Conservation (phyloP, 2,797 vertebrate species). For the Xerus rutilus region DNA sequence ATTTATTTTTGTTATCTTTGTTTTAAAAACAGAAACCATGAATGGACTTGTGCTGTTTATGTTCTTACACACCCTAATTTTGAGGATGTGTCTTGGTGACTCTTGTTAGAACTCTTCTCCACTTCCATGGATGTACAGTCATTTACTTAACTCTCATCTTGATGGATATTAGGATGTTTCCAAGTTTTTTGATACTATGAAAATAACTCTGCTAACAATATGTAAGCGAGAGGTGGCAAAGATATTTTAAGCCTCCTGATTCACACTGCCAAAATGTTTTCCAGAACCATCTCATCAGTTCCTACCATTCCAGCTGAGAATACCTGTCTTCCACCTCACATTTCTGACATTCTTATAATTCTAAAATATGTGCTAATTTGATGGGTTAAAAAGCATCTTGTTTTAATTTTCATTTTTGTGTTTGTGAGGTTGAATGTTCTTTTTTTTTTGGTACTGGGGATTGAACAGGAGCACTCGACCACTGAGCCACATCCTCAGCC, state of each 20-base stretch:
- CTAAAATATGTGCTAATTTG: slow-evolving; percentile 44
- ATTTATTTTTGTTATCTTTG: background rate
- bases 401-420: slow-evolving; percentile 44
- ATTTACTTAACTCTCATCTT: slow-evolving; percentile 59
- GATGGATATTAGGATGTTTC: slow-evolving; percentile 59
- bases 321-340: background rate
- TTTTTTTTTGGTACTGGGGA: no score
- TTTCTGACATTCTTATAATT: background rate
- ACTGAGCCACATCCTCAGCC: no score
- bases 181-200: slow-evolving; percentile 30
- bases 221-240: background rate
- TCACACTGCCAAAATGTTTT: slow-evolving; percentile 17
- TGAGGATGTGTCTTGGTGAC: slow-evolving; percentile 15
- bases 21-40: background rate
- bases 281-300: background rate
- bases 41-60: background rate
- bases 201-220: slow-evolving; percentile 33
- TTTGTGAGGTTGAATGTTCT: slow-evolving; percentile 27
- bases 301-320: background rate
- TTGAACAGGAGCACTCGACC: no score
- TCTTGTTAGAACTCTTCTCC: slow-evolving; percentile 15
- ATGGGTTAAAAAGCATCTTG: background rate
- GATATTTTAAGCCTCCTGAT: slow-evolving; percentile 50
- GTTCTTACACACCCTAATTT: background rate
- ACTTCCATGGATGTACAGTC: background rate